Conservation (phyloP, 2,797 vertebrate genomes). For the Pogoniulus pusillus region DNA sequence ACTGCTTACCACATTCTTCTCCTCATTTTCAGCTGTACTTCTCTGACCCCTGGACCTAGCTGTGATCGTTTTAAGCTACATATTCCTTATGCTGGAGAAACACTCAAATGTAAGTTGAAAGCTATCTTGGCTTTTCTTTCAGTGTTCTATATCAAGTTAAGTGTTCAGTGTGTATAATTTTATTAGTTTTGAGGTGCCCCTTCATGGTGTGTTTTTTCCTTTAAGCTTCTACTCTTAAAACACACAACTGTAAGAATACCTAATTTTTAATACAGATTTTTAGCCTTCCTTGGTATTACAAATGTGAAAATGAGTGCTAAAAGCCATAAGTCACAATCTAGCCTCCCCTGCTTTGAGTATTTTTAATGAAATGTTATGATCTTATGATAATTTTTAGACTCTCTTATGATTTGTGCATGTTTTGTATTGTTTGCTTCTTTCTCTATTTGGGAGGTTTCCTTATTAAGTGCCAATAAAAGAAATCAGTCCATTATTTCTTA, state of each 20-base stretch:
- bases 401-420: not conserved
- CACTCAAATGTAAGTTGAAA: constrained; percentile 92
- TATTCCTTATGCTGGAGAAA: constrained; percentile 98
- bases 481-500: not conserved
- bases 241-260: accelerated
- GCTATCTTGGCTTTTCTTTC: not conserved
- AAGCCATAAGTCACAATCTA: not conserved
- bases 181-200: not conserved
- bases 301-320: not conserved
- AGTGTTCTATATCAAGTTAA: accelerated
- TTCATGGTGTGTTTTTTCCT: not conserved
- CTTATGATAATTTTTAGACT: not conserved
- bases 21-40: constrained; percentile 85
- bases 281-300: not conserved
- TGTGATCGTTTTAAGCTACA: constrained; percentile 98
- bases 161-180: not conserved
- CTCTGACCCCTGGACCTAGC: constrained; percentile 92
- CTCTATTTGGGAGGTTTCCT: not conserved
- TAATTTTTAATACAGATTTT: not conserved
- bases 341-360: accelerated
- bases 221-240: not conserved
- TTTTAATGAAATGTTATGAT: not conserved
- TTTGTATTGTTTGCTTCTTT: not conserved
- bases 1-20: not conserved
- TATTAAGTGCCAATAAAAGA: not conserved